Conservation (phyloP, 30 jellyfish, hydroid and myxozoan genomes). For the Cassiopea xamachana region DNA sequence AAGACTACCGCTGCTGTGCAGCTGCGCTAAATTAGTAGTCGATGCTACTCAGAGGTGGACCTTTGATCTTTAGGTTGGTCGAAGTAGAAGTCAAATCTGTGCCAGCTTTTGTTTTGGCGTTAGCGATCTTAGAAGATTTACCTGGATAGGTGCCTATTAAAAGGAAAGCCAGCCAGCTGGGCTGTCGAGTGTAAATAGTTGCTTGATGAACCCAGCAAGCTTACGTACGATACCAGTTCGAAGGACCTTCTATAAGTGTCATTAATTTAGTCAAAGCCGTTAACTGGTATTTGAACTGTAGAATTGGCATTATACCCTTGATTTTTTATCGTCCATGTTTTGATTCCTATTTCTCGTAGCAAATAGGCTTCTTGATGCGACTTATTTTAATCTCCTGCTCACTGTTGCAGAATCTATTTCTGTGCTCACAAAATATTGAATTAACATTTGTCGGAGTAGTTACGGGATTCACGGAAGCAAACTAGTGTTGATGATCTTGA, state of each 20-base stretch:
- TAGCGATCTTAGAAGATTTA: not conserved
- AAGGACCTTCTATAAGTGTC: not conserved
- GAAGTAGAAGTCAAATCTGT: not conserved
- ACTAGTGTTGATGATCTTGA: not conserved
- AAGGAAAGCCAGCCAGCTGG: not conserved
- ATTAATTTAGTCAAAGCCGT: not conserved
- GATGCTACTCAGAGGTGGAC: conserved; percentile 7
- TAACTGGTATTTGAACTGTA: not conserved
- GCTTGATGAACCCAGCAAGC: not conserved
- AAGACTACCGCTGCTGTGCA: conserved; percentile 48
- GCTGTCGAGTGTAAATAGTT: not conserved
- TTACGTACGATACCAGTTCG: not conserved
- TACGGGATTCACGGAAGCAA: too few species aligned
- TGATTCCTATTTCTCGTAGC: too few species aligned
- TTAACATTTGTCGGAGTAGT: too few species aligned
- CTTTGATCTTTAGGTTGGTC: not conserved
- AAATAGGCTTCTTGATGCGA: too few species aligned
- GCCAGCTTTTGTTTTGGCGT: not conserved
- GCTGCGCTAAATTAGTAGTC: not conserved
- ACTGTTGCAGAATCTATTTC: too few species aligned
- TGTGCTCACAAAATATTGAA: too few species aligned
- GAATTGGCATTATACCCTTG: too few species aligned
- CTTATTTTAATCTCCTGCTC: too few species aligned
- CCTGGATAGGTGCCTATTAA: not conserved
- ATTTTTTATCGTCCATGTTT: too few species aligned